Evolutionary conservation across 2,797 vertebrate genomes (phyloP), one percentile per base, ranked within the genome.

Genomic region (Echiichthys vipera): DNA sequence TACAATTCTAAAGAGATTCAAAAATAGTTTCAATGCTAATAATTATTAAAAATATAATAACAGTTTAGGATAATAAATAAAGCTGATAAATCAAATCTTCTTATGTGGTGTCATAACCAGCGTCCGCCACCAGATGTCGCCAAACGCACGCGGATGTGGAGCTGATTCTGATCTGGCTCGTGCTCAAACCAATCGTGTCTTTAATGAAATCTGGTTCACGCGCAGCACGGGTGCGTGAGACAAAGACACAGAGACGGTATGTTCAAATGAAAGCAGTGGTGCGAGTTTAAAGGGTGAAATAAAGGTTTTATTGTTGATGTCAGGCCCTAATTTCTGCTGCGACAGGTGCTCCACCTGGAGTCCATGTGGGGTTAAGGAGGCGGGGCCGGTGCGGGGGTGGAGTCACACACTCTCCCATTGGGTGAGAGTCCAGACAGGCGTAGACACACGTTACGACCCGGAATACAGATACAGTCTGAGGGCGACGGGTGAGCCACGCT

Each of bases 311-410:
- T 1, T 49, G 22, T 17, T 1, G 27, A 5, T 6, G 0, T 43
- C 10, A 3, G 20, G n/a, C 40, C 29, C 5, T 14, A 4, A 8
- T 51, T 24, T 6, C 5, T 50, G 9, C 4, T 25, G 30, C 18
- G 17, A 24, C 78, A 85, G 81, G 78, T 77, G 67, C 39, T 17
- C 2, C 24, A 83, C 81, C 83, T 84, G 79, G 29, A 24, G 49
- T 57, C 43, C 37, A 53, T 30, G 20, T 4, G 4, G 27, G 37
- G 36, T 27, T 20, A 0, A 7, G 57, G 9, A 12, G 70, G 55
- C 7, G 71, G 67, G 53, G 59, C 65, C 25, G n/a, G 36, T 25
- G 42, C 42, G 30, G 70, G 71, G 88, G 84, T 53, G 81, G 81
- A 84, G 85, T 40, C 56, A 50, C 2, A 22, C 5, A 42, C 25